A percentile compares a stretch with the other conserved stretches of the same genome.
Conservation (phyloP, 2,113 vertebrate species). For the Sebastes fasciatus region DNA sequence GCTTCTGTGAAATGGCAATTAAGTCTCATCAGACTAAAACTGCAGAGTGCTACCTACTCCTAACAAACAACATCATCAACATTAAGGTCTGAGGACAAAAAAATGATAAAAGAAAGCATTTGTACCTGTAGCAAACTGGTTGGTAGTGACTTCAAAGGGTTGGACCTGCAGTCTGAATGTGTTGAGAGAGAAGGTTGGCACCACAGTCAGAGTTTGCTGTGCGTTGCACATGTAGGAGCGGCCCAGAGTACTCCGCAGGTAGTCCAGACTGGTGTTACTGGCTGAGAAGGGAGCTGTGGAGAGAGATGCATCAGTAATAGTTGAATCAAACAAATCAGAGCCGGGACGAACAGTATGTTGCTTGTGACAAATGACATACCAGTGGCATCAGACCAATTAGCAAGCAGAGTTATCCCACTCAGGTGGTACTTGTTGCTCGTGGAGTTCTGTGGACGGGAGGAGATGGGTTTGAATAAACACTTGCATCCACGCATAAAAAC, state of each 20-base stretch:
- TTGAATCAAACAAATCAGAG: not conserved
- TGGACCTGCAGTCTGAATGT: constrained; percentile 91
- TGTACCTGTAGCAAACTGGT: constrained; percentile 92
- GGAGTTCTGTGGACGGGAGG: constrained; percentile 76
- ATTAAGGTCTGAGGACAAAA: not conserved
- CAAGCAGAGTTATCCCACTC: constrained; percentile 69
- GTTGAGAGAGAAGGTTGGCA: constrained; percentile 83
- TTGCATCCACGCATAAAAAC: not conserved
- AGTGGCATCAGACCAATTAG: constrained; percentile 72
- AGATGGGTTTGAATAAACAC: not conserved
- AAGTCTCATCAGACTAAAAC: not conserved
- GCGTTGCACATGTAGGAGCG: constrained; percentile 92
- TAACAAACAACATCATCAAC: not conserved
- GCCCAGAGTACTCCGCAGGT: constrained; percentile 87
- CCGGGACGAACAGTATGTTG: not conserved
- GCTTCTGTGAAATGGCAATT: not conserved
- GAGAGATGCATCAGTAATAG: not conserved
- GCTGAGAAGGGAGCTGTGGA: constrained; percentile 63
- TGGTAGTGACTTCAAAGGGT: constrained; percentile 88
- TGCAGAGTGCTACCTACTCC: too few species aligned
- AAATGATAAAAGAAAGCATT: not conserved
- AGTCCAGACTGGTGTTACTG: constrained; percentile 85
- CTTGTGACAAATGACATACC: constrained; percentile 58
- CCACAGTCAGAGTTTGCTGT: constrained; percentile 87
- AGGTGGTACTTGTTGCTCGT: constrained; percentile 82